These are phyloP conservation scores for Acanthochromis polyacanthus DNA, from an alignment of 2,113 vertebrate species.

Conservation along the genomic window DNA sequence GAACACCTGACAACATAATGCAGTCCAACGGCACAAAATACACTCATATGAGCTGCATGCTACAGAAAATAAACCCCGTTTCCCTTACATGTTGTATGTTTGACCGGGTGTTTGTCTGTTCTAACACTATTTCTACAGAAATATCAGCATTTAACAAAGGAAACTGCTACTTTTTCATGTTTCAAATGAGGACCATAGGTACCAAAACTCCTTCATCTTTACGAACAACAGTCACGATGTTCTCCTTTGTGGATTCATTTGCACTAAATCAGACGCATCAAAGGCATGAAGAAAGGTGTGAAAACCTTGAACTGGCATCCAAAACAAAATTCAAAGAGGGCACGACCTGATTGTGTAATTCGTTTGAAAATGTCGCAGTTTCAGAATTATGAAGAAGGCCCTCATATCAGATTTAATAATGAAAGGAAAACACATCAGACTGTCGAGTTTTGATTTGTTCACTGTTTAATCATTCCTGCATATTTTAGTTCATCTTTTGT, in stretches of 20 bases:
- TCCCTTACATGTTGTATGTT: not conserved
- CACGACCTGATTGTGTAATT: not conserved
- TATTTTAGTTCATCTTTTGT: too few relatives aligned
- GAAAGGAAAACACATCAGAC: too few relatives aligned
- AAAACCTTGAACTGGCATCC: slow-evolving; percentile 1
- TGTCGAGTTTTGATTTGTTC: not conserved
- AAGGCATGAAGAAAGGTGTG: not conserved
- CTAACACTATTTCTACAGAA: not conserved
- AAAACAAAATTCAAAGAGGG: slow-evolving; percentile 24
- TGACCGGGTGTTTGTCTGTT: not conserved
- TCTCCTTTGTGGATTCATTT: slow-evolving; percentile 28
- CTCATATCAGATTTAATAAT: not conserved
- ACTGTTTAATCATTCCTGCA: not conserved
- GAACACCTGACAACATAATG: too few relatives aligned
- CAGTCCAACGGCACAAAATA: too few relatives aligned
- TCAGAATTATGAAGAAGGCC: not conserved
- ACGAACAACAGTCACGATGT: not conserved
- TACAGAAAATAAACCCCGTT: not conserved
- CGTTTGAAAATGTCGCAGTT: not conserved
- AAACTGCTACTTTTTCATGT: not conserved
- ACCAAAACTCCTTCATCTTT: not conserved
- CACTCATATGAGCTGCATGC: too few relatives aligned
- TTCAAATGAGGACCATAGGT: not conserved
- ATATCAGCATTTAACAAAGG: not conserved
- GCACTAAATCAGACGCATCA: not conserved